These are phyloP conservation scores for Pantherophis alleghaniensis DNA, from an alignment of 2,797 vertebrate genomes.

Conservation along the genomic window DNA sequence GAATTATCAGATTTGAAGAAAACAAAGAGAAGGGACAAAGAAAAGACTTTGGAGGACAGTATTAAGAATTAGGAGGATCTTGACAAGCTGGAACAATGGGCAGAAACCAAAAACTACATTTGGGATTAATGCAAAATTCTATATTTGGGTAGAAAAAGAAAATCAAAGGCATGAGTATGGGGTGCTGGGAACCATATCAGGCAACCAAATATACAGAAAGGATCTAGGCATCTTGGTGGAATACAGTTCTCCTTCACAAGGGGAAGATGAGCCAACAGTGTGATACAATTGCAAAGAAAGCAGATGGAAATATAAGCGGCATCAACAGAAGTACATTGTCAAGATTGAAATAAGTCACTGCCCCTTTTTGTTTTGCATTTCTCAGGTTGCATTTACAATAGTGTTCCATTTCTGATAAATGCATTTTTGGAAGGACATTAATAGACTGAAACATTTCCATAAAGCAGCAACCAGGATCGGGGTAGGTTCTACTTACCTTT, in stretches of 20 bases:
- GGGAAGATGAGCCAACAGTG: background rate
- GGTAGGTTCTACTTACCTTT: too few relatives aligned
- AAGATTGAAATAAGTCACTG: background rate
- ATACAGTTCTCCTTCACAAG: background rate
- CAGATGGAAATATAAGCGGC: background rate
- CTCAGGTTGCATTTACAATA: background rate
- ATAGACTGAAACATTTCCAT: background rate
- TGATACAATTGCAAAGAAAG: background rate
- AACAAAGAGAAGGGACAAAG: background rate
- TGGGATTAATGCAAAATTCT: background rate
- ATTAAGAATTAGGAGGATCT: background rate
- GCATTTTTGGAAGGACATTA: background rate
- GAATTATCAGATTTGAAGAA: background rate
- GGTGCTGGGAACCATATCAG: background rate
- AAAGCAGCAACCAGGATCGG: background rate
- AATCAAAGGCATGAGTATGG: background rate
- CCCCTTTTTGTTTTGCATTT: background rate
- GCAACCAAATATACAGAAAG: background rate
- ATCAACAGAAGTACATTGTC: background rate
- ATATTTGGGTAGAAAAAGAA: background rate
- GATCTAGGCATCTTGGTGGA: background rate
- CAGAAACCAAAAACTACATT: background rate
- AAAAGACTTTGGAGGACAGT: background rate
- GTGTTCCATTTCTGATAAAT: background rate
- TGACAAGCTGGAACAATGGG: background rate